phyloP scores from a whole-genome alignment of 2,113 vertebrate genomes.

The Chrysochloris asiatica region DNA sequence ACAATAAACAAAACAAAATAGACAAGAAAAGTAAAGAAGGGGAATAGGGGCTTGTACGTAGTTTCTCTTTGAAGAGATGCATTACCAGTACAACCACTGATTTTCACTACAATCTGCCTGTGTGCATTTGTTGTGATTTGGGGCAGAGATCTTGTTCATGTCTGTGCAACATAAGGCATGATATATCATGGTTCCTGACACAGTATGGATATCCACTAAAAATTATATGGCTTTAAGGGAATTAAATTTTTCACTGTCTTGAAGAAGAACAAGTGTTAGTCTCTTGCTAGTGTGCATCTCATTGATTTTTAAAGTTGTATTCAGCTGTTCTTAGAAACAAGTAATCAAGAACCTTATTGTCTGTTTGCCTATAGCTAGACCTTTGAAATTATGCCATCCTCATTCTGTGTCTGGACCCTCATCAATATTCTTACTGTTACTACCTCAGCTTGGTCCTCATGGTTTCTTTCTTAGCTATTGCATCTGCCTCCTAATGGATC shows the following conservation, averaged over 20 bases:
- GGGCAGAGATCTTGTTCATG: background rate
- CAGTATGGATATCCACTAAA: background rate
- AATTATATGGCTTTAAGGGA: conserved; percentile 3
- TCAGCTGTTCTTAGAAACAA: background rate
- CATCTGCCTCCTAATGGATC: background rate
- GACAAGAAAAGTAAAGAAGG: background rate
- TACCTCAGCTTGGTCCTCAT: background rate
- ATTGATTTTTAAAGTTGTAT: background rate
- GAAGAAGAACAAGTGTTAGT: background rate
- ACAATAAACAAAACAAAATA: background rate
- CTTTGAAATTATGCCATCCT: background rate
- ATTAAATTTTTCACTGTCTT: background rate
- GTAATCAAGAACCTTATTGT: background rate
- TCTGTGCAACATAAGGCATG: background rate
- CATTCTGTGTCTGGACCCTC: background rate
- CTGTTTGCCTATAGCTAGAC: background rate
- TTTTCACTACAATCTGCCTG: background rate
- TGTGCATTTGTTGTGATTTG: background rate
- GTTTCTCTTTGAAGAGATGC: background rate
- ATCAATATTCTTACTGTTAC: background rate
- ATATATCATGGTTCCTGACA: background rate
- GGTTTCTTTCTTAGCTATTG: background rate
- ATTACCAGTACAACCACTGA: background rate
- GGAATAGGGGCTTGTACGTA: background rate
- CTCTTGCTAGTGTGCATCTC: background rate